Evolutionary conservation across 2,113 vertebrate genomes (phyloP), one percentile per base, ranked within the genome.

Genomic region (Sebastes fasciatus): DNA sequence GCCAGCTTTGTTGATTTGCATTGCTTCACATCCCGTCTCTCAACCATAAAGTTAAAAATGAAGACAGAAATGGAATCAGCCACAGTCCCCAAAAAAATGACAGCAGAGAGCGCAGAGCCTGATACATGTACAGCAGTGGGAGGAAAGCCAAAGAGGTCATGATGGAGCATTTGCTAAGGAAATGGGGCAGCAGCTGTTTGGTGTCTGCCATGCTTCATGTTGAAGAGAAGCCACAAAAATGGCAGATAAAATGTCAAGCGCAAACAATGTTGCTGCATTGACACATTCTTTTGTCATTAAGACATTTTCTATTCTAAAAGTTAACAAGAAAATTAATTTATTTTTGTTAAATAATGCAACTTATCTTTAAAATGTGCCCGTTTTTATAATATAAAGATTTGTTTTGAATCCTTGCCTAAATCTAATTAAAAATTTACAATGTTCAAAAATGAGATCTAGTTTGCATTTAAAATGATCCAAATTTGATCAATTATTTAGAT

Each of bases 61-160:
- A 42, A 73, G 74, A 62, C 16, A 19, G 63, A 74, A 63, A 48
- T 43, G 23, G 45, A 63, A 23, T 48, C 13, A 57, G 23, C 42
- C n/a, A 26, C 45, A 17, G 17, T n/a, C 19, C 8, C n/a, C 21
- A 42, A 73, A 49, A 57, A 48, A 48, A 49, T 9, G 5, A 70
- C 11, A 58, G 51, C 55, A 48, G 71, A 10, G 42, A 43, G 34
- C 9, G 13, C 34, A 46, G 46, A 52, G 57, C 17, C 21, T 77
- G 46, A 57, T 57, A 26, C 54, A 61, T 60, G 58, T 45, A 60
- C n/a, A 58, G 9, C 49, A 58, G n/a, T 21, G 16, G 68, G 62
- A 69, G 26, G 43, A 52, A 52, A 74, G 77, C 72, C 64, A 82
- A 68, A 34, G 75, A 74, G 79, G 74, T 74, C 69, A 74, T 9